Conservation (phyloP, 2,797 vertebrate genomes). For the Etheostoma nigrum region DNA sequence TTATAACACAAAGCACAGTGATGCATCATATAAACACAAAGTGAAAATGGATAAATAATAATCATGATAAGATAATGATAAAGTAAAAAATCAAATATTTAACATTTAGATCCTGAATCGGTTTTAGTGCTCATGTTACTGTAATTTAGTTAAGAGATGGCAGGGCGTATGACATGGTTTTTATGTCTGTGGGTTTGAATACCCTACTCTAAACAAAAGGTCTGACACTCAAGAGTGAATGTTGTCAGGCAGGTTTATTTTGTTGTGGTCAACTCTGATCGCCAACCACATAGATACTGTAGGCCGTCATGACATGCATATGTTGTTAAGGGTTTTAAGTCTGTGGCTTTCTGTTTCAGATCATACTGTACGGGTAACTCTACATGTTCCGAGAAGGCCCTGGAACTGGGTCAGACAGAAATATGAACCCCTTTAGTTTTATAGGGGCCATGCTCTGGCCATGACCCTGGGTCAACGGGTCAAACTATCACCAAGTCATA, state of each 20-base stretch:
- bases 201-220: not conserved
- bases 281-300: not conserved
- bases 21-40: not conserved
- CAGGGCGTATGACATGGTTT: not conserved
- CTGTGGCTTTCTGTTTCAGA: constrained; percentile 13
- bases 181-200: not conserved
- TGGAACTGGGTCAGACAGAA: constrained; percentile 62
- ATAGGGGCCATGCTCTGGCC: constrained; percentile 1
- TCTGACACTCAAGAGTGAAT: not conserved
- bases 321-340: not conserved
- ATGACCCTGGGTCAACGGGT: constrained; percentile 15
- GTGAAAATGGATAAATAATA: not conserved
- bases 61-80: too few relatives aligned
- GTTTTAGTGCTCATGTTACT: not conserved
- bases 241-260: not conserved
- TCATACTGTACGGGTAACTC: constrained; percentile 17
- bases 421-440: constrained; percentile 30
- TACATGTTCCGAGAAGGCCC: constrained; percentile 21
- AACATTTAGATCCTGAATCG: not conserved
- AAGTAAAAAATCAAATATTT: not conserved
- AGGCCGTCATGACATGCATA: not conserved
- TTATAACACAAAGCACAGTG: not conserved
- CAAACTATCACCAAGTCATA: constrained; percentile 7
- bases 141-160: not conserved
- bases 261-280: not conserved